Evolutionary conservation across 92 coral and sea anemone species (phyloP), one percentile per base, ranked within the genome.

Genomic region (Micromussa lordhowensis): DNA sequence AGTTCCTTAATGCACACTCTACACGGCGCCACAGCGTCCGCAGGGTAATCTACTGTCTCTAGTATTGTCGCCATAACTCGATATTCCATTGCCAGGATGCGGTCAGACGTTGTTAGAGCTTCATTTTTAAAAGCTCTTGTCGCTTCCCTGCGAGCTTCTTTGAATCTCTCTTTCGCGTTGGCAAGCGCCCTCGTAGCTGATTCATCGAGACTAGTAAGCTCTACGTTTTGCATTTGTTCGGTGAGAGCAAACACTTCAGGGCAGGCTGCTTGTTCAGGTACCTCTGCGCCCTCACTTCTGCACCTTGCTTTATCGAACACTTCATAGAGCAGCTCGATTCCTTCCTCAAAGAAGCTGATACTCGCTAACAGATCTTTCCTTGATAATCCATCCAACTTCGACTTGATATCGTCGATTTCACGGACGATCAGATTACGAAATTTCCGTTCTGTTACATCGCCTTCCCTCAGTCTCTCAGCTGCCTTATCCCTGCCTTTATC

Each of bases 1-100:
- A 63, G 10, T n/a, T n/a, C 30, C 8, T 63, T n/a, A 8, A 63
- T 63, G 3, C 69, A 63, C 69, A 63, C 29, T n/a, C 30, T 63
- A 8, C 69, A 63, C 1, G 69, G 29, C n/a, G 69, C 11, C 1
- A 63, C 1, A 22, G 29, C 29, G 69, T 22, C 30, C 30, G 69
- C 29, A 5, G 69, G 69, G 2, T 63, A 22, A 30, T 63, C 69
- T 63, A 63, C 30, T n/a, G n/a, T n/a, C n/a, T n/a, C n/a, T n/a
- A n/a, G n/a, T n/a, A n/a, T n/a, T n/a, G n/a, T n/a, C n/a, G 69
- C 69, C 69, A 63, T n/a, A 24, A 63, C 69, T 22, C 69, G 69
- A 63, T 63, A 63, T 29, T n/a, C 12, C 69, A 63, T 63, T 4
- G 69, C 69, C 6, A 22, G 69, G 14, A 63, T n/a, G 69, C 69